Percentiles rank a stretch among this genome's conserved stretches.
Evolutionary conservation across 92 coral and sea anemone species (phyloP).

Genomic region (Meandrina meandrites): DNA sequence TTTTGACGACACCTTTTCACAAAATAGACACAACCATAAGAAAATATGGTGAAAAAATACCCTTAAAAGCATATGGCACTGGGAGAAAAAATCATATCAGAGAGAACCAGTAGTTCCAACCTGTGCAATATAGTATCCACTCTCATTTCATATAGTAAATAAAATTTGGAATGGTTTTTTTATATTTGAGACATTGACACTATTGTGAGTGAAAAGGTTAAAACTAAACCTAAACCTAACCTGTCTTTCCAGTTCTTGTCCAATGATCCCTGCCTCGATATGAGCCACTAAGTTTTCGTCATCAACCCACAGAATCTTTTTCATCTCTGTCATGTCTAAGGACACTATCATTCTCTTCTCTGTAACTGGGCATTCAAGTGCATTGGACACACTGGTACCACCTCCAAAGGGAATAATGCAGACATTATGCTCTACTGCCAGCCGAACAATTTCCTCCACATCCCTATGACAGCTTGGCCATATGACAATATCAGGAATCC

Average conservation of each 20-base stretch:
- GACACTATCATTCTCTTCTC: constrained; percentile 95
- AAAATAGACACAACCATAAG: too few relatives aligned
- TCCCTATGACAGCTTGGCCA: constrained; percentile 97
- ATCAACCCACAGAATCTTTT: constrained; percentile 91
- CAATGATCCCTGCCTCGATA: constrained; percentile 97
- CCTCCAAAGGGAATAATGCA: constrained; percentile 99
- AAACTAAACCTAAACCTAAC: constrained; percentile 18
- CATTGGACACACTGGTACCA: constrained; percentile 97
- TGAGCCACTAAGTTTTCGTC: constrained; percentile 90
- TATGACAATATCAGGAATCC: constrained; percentile 93
- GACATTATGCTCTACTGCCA: constrained; percentile 82
- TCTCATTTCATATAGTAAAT: too few relatives aligned
- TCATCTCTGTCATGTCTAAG: constrained; percentile 96
- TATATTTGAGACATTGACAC: too few relatives aligned
- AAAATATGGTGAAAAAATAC: too few relatives aligned
- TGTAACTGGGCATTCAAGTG: constrained; percentile 84
- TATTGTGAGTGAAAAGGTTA: background rate
- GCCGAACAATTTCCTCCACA: constrained; percentile 79
- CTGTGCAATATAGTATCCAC: too few relatives aligned
- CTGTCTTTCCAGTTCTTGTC: constrained; percentile 89
- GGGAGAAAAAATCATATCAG: too few relatives aligned
- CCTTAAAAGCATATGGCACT: too few relatives aligned
- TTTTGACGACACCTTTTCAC: too few relatives aligned
- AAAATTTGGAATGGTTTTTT: too few relatives aligned
- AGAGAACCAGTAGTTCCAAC: too few relatives aligned